phyloP scores from a whole-genome alignment of 2,888 invertebrate species.

The Automeris io region DNA sequence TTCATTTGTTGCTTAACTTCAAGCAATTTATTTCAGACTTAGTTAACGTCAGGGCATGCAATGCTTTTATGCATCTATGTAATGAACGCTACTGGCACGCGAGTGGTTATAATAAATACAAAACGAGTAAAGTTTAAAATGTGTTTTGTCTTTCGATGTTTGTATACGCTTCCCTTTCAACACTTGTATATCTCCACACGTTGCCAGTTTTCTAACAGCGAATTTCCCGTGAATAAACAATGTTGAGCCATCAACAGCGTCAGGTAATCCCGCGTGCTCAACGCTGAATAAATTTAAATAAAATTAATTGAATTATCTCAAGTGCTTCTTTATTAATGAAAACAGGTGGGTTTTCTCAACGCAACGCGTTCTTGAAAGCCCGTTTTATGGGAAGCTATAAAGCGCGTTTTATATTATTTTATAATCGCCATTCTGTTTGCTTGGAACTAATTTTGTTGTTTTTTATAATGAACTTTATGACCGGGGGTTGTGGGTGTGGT shows the following conservation, averaged over 20 bases:
- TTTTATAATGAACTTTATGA: too few relatives aligned
- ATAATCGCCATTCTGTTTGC: not conserved
- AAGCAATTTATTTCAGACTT: too few relatives aligned
- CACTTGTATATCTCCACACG: not conserved
- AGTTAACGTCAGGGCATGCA: too few relatives aligned
- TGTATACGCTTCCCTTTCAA: not conserved
- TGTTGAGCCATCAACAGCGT: not conserved
- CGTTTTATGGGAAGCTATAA: conserved; percentile 3
- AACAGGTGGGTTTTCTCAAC: conserved; percentile 29
- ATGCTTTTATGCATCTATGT: too few relatives aligned
- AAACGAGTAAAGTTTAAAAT: too few relatives aligned
- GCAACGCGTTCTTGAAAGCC: conserved; percentile 14
- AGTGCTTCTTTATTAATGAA: conserved; percentile 24
- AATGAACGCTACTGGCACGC: too few relatives aligned
- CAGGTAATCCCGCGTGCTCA: not conserved
- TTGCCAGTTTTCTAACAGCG: not conserved
- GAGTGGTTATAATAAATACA: too few relatives aligned
- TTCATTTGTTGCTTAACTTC: too few relatives aligned
- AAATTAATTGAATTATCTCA: conserved; percentile 8
- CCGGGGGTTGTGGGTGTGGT: too few relatives aligned
- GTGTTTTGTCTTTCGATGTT: too few relatives aligned
- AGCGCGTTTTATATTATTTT: conserved; percentile 1
- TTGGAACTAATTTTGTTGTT: conserved; percentile 1
- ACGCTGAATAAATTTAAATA: conserved; percentile 6
- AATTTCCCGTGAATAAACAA: not conserved